phyloP scores from a whole-genome alignment of 2,797 vertebrate species.

The Xenopus petersii region DNA sequence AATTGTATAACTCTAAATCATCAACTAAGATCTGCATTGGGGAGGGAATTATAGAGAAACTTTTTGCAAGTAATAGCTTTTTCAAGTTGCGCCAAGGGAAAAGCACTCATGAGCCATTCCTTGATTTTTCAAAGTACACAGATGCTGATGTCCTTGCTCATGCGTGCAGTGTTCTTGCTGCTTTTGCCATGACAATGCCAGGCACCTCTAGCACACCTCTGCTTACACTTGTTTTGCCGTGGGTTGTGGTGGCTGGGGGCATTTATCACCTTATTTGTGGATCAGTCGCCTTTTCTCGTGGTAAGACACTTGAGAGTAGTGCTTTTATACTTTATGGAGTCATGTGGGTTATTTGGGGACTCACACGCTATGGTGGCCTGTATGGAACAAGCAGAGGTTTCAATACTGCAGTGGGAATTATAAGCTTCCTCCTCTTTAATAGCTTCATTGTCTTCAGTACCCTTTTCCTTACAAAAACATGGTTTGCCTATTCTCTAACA shows the following conservation, averaged over 20 bases:
- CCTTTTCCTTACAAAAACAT: conserved; percentile 70
- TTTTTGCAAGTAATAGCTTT: conserved; percentile 56
- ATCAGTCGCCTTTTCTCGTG: conserved; percentile 76
- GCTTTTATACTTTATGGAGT: conserved; percentile 78
- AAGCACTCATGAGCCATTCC: conserved; percentile 66
- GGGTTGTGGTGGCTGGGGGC: conserved; percentile 78
- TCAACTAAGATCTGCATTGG: conserved; percentile 64
- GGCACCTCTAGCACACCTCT: conserved; percentile 60
- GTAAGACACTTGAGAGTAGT: conserved; percentile 86
- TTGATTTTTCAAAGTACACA: conserved; percentile 82
- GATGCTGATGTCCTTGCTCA: conserved; percentile 77
- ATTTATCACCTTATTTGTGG: conserved; percentile 73
- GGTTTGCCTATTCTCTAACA: conserved; percentile 75
- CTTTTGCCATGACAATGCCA: conserved; percentile 73
- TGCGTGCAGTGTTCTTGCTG: conserved; percentile 75
- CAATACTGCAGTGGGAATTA: conserved; percentile 70
- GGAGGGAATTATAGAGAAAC: conserved; percentile 55
- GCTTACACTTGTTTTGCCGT: conserved; percentile 71
- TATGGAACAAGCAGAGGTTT: conserved; percentile 70
- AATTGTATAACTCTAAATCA: conserved; percentile 66
- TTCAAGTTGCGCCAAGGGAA: conserved; percentile 68
- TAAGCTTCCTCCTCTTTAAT: conserved; percentile 81
- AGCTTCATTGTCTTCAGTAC: conserved; percentile 71
- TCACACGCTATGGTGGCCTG: conserved; percentile 72
- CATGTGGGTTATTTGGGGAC: conserved; percentile 84